phyloP scores from a whole-genome alignment of 2,113 vertebrate genomes.

The Pao palembangensis region DNA sequence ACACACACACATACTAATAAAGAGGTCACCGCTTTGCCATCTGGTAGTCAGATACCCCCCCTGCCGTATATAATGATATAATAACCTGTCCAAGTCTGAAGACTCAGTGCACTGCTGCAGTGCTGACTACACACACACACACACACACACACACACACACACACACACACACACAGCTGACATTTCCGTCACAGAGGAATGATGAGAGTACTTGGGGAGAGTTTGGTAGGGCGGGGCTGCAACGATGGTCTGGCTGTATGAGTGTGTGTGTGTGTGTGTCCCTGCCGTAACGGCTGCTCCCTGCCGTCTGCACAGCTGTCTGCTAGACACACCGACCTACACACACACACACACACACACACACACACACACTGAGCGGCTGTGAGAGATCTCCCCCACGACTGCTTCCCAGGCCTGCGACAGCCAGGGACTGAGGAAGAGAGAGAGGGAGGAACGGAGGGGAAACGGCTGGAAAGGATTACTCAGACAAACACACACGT shows the following conservation, averaged over 20 bases:
- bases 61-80: slow-evolving; percentile 11
- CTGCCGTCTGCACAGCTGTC: slow-evolving; percentile 74
- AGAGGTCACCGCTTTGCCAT: slow-evolving; percentile 65
- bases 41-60: slow-evolving; percentile 44
- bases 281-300: slow-evolving; percentile 70
- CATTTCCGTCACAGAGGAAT: slow-evolving; percentile 29
- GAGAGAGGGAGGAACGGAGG: slow-evolving; percentile 49
- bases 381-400: slow-evolving; percentile 68
- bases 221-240: slow-evolving; percentile 18
- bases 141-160: slow-evolving; percentile 32
- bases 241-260: slow-evolving; percentile 31
- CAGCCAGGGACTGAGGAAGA: not conserved
- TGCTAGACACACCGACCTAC: slow-evolving; percentile 36
- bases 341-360: slow-evolving; percentile 35
- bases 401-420: slow-evolving; percentile 71
- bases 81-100: slow-evolving; percentile 13
- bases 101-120: slow-evolving; percentile 3
- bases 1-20: slow-evolving; percentile 28
- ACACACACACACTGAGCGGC: slow-evolving; percentile 44
- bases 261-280: slow-evolving; percentile 34
- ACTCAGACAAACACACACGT: slow-evolving; percentile 34
- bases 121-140: slow-evolving; percentile 13
- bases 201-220: slow-evolving; percentile 26
- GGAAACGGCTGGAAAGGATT: slow-evolving; percentile 64
- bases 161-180: slow-evolving; percentile 33